phyloP scores from a whole-genome alignment of 2,113 vertebrate species.

The Pterocles burchelli region DNA sequence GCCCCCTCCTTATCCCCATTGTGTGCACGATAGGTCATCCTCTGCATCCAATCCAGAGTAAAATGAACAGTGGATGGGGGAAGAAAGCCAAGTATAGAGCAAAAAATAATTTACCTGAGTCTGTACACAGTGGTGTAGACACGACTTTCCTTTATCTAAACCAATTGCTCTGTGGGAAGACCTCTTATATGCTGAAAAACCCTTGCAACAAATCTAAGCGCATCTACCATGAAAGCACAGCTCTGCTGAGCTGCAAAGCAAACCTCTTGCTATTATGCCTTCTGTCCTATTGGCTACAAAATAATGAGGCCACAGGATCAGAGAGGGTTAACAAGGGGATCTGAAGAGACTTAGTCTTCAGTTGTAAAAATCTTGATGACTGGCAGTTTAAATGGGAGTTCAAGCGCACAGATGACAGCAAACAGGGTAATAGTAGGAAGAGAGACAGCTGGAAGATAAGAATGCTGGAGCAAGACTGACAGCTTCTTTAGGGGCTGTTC shows the following conservation, averaged over 20 bases:
- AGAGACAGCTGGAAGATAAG: neutral
- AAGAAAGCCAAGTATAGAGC: neutral
- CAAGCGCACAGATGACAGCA: neutral
- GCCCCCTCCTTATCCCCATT: neutral
- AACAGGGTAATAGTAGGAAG: neutral
- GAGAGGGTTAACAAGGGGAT: neutral
- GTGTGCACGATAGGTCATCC: neutral
- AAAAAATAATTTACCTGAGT: neutral
- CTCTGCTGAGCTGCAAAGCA: neutral
- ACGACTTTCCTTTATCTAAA: neutral
- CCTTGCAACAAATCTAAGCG: neutral
- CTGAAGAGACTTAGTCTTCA: neutral
- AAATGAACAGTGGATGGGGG: neutral
- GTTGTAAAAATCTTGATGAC: neutral
- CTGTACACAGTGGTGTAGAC: neutral
- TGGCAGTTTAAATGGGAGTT: neutral
- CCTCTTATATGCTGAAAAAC: neutral
- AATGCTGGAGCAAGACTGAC: neutral
- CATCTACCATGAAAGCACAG: neutral
- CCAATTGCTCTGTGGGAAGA: neutral
- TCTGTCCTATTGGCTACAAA: neutral
- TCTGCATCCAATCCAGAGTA: neutral
- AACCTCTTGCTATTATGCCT: neutral
- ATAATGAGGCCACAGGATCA: neutral
- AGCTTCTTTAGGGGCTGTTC: neutral